These are phyloP conservation scores for Boleophthalmus pectinirostris DNA, from an alignment of 2,113 vertebrate genomes.

Conservation along the genomic window DNA sequence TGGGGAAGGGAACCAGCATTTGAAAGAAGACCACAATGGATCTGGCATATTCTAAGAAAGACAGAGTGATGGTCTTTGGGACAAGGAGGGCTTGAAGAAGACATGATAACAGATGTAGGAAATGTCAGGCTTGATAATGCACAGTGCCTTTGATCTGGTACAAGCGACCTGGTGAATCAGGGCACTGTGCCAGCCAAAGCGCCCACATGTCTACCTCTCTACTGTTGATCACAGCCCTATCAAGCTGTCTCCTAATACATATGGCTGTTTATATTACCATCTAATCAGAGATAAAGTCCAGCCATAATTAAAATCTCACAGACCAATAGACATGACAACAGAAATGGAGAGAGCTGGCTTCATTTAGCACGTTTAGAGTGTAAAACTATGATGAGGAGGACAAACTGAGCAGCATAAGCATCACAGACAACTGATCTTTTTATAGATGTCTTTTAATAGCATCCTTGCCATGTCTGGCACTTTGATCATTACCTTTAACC, in stretches of 20 bases:
- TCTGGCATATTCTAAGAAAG: conserved; percentile 22
- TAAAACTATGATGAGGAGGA: conserved; percentile 36
- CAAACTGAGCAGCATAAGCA: conserved; percentile 8
- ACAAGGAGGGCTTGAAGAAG: conserved; percentile 12
- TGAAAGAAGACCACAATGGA: conserved; percentile 29
- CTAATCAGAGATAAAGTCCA: conserved; percentile 37
- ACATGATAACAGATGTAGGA: conserved; percentile 37
- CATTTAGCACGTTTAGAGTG: conserved; percentile 32
- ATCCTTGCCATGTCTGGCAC: conserved; percentile 36
- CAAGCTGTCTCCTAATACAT: conserved; percentile 15
- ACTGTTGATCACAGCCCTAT: conserved; percentile 18
- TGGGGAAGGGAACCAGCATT: background rate
- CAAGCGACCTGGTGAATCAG: conserved; percentile 26
- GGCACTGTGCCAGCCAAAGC: conserved; percentile 16
- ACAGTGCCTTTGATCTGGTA: conserved; percentile 52
- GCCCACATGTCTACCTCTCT: background rate
- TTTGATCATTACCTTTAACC: conserved; percentile 46
- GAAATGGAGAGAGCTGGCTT: conserved; percentile 19
- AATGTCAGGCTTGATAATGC: conserved; percentile 51
- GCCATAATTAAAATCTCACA: conserved; percentile 38
- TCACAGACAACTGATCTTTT: conserved; percentile 49
- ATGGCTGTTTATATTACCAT: conserved; percentile 34
- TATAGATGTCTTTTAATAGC: conserved; percentile 50
- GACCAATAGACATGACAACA: conserved; percentile 20
- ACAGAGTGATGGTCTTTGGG: conserved; percentile 18